Base-by-base conservation (phyloP, 2,113 vertebrate genomes). In the Tetraodon nigroviridis region DNA sequence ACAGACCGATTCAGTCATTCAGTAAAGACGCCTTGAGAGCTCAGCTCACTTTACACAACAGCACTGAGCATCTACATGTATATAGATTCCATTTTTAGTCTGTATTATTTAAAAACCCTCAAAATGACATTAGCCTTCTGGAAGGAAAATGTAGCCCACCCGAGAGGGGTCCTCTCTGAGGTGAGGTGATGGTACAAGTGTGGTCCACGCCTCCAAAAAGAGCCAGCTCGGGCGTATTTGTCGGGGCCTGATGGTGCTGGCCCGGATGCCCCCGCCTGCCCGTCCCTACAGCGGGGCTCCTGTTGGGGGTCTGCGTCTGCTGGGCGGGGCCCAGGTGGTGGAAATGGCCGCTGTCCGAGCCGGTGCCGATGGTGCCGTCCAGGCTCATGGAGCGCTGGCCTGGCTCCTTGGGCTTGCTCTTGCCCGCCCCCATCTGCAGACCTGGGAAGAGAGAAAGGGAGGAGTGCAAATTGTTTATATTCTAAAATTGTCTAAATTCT, bases 331-430 rank as follows among this genome's bases (percentile, higher is more conserved):
- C 1, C 89, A 91, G 76, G 74, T 90, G 85, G 71, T 92, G 84
- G 76, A 89, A 85, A 74, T 92, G 86, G 6, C 85, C 88, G 42
- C 88, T 83, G 73, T 88, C 86, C 0, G 90, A 89, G 1, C 91
- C 92, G 1, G 92, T 92, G 58, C 88, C 81, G 44, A 86, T 90
- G 0, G 92, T 11, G 6, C 93, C 91, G 63, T 97, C 95, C 88
- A 97, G 90, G 83, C 95, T 98, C 89, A 94, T 93, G 69, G 95
- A 94, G 74, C 95, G 90, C 88, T 94, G 94, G 81, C 92, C 92
- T 2, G 92, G 87, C 71, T 97, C 95, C 85, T 94, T 95, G 82
- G 93, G 92, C 80, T 98, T 98, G 89, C 96, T 98, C 87, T 97
- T 98, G 81, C 91, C 93, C 78, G 92, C 93, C 87, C 96, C 96